A percentile compares a stretch with the other conserved stretches of the same genome.
phyloP scores from a whole-genome alignment of 2,888 invertebrate species.

The Drosophila picticornis region DNA sequence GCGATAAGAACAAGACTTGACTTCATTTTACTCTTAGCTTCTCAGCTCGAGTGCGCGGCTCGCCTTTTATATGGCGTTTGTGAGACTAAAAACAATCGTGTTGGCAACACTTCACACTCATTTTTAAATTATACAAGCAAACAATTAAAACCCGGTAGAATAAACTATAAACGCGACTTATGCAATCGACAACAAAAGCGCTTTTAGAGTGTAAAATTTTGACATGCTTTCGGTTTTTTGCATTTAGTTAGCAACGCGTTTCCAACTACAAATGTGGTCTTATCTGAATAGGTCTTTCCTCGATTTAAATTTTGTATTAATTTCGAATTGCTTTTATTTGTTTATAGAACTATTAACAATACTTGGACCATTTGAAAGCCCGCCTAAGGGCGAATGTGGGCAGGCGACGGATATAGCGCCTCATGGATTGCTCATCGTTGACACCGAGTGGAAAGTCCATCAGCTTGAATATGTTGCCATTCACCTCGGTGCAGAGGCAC shows the following conservation, averaged over 20 bases:
- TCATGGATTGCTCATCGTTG: accelerated
- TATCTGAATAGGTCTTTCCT: not conserved
- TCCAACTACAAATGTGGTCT: not conserved
- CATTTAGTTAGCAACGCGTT: no score
- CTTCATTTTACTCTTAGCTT: not conserved
- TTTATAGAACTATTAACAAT: not conserved
- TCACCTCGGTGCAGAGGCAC: slow-evolving; percentile 32
- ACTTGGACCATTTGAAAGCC: accelerated
- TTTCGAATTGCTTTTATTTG: not conserved
- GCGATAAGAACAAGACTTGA: not conserved
- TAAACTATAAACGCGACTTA: not conserved
- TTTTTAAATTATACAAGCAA: not conserved
- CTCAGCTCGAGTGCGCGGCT: accelerated
- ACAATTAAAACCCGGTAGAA: not conserved
- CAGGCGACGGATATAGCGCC: not conserved
- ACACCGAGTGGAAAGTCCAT: slow-evolving; percentile 1
- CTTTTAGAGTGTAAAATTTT: not conserved
- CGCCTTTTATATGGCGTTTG: not conserved
- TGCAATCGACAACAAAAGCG: not conserved
- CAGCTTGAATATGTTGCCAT: slow-evolving; percentile 13
- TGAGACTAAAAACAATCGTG: not conserved
- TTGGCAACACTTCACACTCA: not conserved
- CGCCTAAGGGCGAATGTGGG: not conserved
- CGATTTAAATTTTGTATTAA: not conserved
- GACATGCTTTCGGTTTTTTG: not conserved